phyloP scores from a whole-genome alignment of 2,888 invertebrate species.

The Syrphus vitripennis region DNA sequence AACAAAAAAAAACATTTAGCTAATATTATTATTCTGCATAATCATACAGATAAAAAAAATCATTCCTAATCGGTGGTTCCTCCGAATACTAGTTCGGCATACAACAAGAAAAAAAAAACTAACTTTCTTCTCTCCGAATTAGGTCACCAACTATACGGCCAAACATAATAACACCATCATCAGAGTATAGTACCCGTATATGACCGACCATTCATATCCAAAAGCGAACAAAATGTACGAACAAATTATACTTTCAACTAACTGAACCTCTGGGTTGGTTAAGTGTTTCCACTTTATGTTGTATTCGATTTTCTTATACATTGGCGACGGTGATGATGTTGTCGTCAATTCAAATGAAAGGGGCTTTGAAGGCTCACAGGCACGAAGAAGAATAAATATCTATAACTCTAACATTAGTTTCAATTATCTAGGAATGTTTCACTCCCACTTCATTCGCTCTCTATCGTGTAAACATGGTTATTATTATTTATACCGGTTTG shows the following conservation, averaged over 20 bases:
- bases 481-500: conserved; percentile 20
- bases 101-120: conserved; percentile 19
- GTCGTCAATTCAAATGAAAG: background rate
- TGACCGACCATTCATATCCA: conserved; percentile 48
- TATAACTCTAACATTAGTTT: conserved; percentile 19
- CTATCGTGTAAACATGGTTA: conserved; percentile 7
- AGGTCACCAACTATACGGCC: conserved; percentile 39
- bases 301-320: background rate
- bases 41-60: background rate
- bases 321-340: background rate
- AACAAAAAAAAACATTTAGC: background rate
- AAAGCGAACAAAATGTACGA: conserved; percentile 41
- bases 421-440: conserved; percentile 34
- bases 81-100: background rate
- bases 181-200: conserved; percentile 43
- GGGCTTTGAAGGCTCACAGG: background rate
- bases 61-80: background rate
- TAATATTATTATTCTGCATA: background rate
- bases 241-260: conserved; percentile 29
- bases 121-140: conserved; percentile 65
- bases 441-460: conserved; percentile 36
- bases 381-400: background rate
- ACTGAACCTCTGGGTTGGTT: background rate
- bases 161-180: conserved; percentile 39
- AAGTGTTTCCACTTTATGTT: conserved; percentile 20